Evolutionary conservation across 2,113 vertebrate species (phyloP).

Genomic region (Urocolius indicus): DNA sequence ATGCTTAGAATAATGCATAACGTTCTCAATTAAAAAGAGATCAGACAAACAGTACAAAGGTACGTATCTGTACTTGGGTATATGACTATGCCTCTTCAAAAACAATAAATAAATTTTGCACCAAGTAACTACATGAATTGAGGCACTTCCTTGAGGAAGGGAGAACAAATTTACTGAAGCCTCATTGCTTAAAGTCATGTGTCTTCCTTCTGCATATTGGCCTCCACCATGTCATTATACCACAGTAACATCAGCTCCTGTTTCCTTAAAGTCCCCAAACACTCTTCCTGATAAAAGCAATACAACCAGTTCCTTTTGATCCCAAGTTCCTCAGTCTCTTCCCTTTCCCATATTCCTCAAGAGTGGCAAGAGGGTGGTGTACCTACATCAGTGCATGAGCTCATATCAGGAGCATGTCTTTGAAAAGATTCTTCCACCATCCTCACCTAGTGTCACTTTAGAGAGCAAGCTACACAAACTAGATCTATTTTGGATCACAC

Average conservation of each 20-base stretch:
- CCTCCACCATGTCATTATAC: background rate
- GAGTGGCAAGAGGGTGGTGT: background rate
- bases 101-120: background rate
- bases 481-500: background rate
- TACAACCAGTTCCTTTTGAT: background rate
- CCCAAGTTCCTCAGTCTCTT: background rate
- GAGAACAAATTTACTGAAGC: background rate
- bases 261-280: background rate
- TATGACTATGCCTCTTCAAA: background rate
- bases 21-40: background rate
- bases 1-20: background rate
- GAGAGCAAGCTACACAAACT: background rate
- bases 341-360: background rate
- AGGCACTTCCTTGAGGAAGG: background rate
- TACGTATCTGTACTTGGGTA: background rate
- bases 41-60: background rate
- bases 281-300: background rate
- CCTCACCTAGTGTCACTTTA: background rate
- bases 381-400: background rate
- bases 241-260: background rate
- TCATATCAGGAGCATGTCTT: background rate
- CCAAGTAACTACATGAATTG: background rate
- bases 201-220: background rate
- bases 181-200: background rate
- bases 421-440: background rate